These are phyloP conservation scores for Struthidea cinerea DNA, from an alignment of 2,113 vertebrate species.

Conservation along the genomic window DNA sequence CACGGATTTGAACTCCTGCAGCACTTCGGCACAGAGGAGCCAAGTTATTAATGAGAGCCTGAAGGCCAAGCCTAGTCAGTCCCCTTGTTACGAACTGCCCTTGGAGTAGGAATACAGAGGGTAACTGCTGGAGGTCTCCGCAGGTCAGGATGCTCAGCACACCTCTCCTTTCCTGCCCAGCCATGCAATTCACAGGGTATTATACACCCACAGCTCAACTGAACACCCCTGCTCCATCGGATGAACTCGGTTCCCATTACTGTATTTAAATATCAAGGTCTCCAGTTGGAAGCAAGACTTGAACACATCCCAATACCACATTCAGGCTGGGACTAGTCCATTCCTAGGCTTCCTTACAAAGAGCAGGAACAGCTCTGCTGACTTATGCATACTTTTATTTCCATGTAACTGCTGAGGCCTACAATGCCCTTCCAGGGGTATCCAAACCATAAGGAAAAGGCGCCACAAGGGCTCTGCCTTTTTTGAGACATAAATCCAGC, in stretches of 20 bases:
- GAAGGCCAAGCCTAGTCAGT: neutral
- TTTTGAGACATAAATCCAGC: neutral
- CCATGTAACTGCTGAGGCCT: neutral
- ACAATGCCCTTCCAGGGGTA: neutral
- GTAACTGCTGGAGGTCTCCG: neutral
- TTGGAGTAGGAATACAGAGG: neutral
- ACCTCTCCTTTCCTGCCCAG: neutral
- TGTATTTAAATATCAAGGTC: conserved; percentile 7
- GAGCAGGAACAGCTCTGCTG: neutral
- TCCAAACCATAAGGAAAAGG: neutral
- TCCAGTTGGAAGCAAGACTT: neutral
- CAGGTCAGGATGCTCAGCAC: neutral
- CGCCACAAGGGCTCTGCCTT: neutral
- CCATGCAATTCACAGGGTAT: neutral
- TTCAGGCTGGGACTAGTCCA: neutral
- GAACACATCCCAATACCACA: neutral
- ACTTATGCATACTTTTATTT: neutral
- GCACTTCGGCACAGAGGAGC: neutral
- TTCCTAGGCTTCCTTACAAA: neutral
- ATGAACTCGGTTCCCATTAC: neutral
- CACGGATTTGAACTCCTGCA: rapidly evolving
- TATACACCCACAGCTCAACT: neutral
- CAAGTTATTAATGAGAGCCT: neutral
- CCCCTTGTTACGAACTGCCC: neutral
- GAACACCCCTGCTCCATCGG: neutral